Evolutionary conservation across 2,113 vertebrate genomes (phyloP), one percentile per base, ranked within the genome.

Genomic region (Actenoides lindsayi): DNA sequence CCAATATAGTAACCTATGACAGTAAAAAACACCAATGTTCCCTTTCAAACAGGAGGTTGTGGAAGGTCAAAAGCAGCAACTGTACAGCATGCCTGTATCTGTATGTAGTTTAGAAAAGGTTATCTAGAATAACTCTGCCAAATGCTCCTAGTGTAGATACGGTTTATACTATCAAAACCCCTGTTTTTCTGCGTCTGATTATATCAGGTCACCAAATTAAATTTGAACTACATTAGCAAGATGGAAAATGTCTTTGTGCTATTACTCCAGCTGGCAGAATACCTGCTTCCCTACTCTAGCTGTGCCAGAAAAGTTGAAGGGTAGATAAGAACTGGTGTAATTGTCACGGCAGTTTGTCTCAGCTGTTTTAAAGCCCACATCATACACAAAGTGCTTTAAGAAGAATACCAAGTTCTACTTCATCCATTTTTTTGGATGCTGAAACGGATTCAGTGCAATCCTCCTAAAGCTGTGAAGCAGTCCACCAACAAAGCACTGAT

Each of bases 281-380:
- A 67, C 7, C 4, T 39, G 16, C 24, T 50, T 65, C 13, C 8
- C 12, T 63, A 15, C 13, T 30, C 27, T 39, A 39, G 17, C 27
- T 77, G 13, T 65, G 12, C 9, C 68, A 89, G 60, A 87, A 83
- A 78, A 78, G 6, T 31, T 78, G 76, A 87, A 59, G 7, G 4
- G 19, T 70, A 54, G 35, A 77, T 80, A 31, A 83, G 28, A 84
- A 59, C 13, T 17, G 24, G 17, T 24, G 3, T 25, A 78, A 78
- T 23, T 59, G 19, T 24, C 25, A 39, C 0, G 0, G 24, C 59
- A n/a, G 2, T 63, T 84, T 78, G 44, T 37, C 46, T 69, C 87
- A 80, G 56, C 33, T 80, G 5, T 60, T 80, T 86, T 64, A 64
- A 5, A n/a, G 37, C 41, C 44, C 28, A 31, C 1, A 0, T 48